Percentiles rank a stretch among this genome's conserved stretches.
Evolutionary conservation across 1,140 invertebrate species (phyloP).

Genomic region (Drosophila guanche): DNA sequence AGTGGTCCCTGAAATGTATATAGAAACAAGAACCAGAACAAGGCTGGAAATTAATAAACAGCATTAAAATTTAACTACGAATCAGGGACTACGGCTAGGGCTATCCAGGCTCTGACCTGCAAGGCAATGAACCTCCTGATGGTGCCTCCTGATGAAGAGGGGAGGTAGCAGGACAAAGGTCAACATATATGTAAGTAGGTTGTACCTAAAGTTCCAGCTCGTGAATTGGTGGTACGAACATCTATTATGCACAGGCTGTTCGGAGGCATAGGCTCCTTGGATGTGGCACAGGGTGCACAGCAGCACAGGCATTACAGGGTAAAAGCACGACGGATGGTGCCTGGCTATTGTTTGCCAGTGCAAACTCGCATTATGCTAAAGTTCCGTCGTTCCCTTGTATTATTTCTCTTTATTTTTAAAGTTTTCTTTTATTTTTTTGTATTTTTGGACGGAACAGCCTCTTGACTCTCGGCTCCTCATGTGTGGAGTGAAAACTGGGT

Average conservation of each 20-base stretch:
- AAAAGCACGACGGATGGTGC: background rate
- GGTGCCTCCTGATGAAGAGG: background rate
- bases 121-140: conserved; percentile 53
- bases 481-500: conserved; percentile 49
- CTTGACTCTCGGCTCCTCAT: conserved; percentile 38
- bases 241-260: conserved; percentile 44
- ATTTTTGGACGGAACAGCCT: conserved; percentile 15
- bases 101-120: conserved; percentile 20
- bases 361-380: conserved; percentile 55
- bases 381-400: conserved; percentile 36
- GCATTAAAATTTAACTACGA: conserved; percentile 42
- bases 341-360: conserved; percentile 39
- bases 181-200: conserved; percentile 24
- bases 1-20: background rate
- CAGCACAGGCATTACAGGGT: conserved; percentile 16
- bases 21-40: conserved; percentile 11
- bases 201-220: conserved; percentile 32
- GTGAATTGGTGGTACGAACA: conserved; percentile 21
- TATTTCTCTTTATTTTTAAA: conserved; percentile 43
- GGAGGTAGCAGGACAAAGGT: conserved; percentile 31
- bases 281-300: conserved; percentile 7
- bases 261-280: background rate
- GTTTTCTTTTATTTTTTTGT: background rate
- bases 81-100: conserved; percentile 11
- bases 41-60: conserved; percentile 56